Evolutionary conservation across 1,140 invertebrate species (phyloP).

Genomic region (Drosophila bifasciata): DNA sequence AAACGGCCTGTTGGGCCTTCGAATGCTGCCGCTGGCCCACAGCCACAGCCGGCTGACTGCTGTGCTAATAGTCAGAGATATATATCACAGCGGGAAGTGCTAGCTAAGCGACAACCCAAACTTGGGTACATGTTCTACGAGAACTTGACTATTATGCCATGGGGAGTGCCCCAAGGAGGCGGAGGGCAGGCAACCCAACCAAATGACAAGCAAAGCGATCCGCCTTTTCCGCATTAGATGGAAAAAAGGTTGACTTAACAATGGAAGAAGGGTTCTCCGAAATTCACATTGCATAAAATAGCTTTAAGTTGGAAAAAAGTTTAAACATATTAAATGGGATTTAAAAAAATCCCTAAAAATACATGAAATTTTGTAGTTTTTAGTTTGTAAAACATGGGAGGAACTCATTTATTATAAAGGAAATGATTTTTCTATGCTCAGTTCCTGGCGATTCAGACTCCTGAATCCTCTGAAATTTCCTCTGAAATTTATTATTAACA

Average conservation of each 20-base stretch:
- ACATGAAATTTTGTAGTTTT: too few species aligned
- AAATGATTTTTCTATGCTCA: too few species aligned
- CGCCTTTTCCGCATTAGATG: constrained; percentile 73
- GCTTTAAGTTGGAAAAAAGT: neutral
- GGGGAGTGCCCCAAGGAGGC: constrained; percentile 27
- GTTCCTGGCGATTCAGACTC: too few species aligned
- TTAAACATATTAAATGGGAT: too few species aligned
- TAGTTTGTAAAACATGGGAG: too few species aligned
- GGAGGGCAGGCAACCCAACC: constrained; percentile 3
- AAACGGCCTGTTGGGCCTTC: constrained; percentile 75
- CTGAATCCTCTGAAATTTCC: too few species aligned
- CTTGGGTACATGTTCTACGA: constrained; percentile 11
- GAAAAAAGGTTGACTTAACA: constrained; percentile 16
- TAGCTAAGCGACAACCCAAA: constrained; percentile 39
- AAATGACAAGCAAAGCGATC: constrained; percentile 46
- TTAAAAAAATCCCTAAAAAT: too few species aligned
- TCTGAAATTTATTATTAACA: neutral
- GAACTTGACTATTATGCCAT: constrained; percentile 15
- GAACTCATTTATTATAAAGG: too few species aligned
- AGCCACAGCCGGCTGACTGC: constrained; percentile 49
- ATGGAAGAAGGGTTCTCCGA: constrained; percentile 4
- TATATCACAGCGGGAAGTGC: constrained; percentile 64
- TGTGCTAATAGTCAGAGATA: constrained; percentile 73
- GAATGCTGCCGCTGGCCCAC: constrained; percentile 25
- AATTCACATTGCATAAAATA: neutral